Base-by-base conservation (phyloP, 1,140 invertebrate species). In the Lepidurus couesii region DNA sequence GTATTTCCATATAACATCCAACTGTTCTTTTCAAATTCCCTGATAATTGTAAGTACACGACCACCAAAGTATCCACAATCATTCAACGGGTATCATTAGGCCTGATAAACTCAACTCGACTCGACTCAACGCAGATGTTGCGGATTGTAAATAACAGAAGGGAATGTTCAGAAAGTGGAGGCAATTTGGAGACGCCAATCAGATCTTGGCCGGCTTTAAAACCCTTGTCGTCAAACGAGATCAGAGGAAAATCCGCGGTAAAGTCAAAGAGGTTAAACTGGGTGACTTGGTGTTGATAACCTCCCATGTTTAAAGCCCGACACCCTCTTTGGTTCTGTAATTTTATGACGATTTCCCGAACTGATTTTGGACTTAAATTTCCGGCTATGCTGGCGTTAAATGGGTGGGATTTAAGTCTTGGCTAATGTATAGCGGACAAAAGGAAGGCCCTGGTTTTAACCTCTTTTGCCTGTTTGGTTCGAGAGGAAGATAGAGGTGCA, bases 331-430 rank as follows among this genome's bases (percentile, higher is more conserved):
- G 1, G 16, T 11, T 65, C 53, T 21, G 4, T 34, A 34, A 34
- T 21, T 21, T 21, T 7, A 65, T 21, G 7, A 21, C 53, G 53
- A 65, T 65, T 65, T 65, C 53, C n/a, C 21, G n/a, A 65, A 21
- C 53, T 65, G 53, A 65, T 65, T 65, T n/a, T 13, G 16, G 53
- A 65, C 53, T n/a, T n/a, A 65, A 65, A 65, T 10, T 65, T 21
- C 53, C 21, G 53, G 21, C 21, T 9, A 21, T n/a, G 7, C 47
- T 65, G 6, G 47, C 4, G 53, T 21, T 21, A 65, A 65, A 65
- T 65, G 53, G 53, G 53, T 65, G 13, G 53, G 53, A 65, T 65
- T 65, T 65, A 65, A 65, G 45, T 47, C 45, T 47, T 47, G 26
- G 26, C 26, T 34, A 34, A 34, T 34, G 45, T 47, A 16, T 1